phyloP scores from a whole-genome alignment of 2,113 vertebrate species.

The Panthera uncia region DNA sequence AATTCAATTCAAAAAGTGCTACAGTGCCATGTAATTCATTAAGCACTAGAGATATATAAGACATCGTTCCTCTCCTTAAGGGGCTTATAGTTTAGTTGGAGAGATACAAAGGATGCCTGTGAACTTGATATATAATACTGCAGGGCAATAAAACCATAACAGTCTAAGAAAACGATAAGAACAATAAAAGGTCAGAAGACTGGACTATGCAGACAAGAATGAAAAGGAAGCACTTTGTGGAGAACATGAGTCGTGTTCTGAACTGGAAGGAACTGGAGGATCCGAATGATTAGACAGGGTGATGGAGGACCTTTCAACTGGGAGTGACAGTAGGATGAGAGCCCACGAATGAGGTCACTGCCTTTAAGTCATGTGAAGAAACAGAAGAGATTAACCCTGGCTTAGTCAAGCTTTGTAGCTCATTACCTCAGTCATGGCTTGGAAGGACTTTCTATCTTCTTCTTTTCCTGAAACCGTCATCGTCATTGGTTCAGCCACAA shows the following conservation, averaged over 20 bases:
- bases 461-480: neutral
- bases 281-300: neutral
- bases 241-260: neutral
- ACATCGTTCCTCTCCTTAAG: neutral
- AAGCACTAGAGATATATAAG: neutral
- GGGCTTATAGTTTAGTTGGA: conserved; percentile 10
- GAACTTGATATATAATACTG: neutral
- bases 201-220: neutral
- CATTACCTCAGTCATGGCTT: neutral
- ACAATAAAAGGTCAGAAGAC: neutral
- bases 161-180: conserved; percentile 26
- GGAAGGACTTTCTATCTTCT: neutral
- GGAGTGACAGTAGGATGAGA: neutral
- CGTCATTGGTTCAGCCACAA: neutral
- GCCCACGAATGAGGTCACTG: neutral
- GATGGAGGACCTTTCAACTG: neutral
- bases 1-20: conserved; percentile 26
- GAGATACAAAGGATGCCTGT: neutral
- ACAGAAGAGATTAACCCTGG: neutral
- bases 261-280: neutral
- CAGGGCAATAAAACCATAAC: neutral
- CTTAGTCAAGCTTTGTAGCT: neutral
- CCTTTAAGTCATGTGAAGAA: neutral
- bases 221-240: neutral
- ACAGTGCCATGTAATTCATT: neutral